phyloP scores from a whole-genome alignment of 2,113 vertebrate species.

The Circaetus cinerascens region DNA sequence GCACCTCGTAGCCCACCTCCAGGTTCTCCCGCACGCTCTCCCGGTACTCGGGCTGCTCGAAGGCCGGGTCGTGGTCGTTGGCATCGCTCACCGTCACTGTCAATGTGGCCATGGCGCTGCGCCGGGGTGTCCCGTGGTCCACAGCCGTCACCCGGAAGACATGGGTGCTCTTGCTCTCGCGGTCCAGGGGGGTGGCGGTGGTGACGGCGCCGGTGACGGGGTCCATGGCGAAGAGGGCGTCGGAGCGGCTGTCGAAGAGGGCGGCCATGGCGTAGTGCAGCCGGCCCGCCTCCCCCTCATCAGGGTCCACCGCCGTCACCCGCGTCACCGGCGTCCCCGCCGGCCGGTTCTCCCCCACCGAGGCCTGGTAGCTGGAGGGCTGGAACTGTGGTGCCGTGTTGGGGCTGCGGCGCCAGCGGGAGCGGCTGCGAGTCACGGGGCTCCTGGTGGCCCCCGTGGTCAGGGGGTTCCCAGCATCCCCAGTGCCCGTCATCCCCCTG shows the following conservation, averaged over 20 bases:
- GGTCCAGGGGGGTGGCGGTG: constrained; percentile 81
- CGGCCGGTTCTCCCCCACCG: constrained; percentile 86
- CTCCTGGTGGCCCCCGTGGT: neutral
- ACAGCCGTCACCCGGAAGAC: constrained; percentile 87
- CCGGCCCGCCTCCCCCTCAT: constrained; percentile 85
- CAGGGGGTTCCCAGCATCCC: neutral
- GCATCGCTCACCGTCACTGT: constrained; percentile 87
- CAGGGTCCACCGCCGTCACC: constrained; percentile 83
- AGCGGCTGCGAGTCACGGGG: rapidly evolving
- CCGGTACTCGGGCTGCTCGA: constrained; percentile 91
- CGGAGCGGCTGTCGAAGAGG: constrained; percentile 93
- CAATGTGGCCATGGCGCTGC: constrained; percentile 90
- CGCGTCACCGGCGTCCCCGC: constrained; percentile 81
- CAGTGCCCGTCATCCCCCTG: rapidly evolving
- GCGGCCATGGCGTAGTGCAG: constrained; percentile 90
- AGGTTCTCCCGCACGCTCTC: constrained; percentile 94
- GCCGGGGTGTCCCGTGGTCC: constrained; percentile 82
- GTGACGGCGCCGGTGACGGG: constrained; percentile 80
- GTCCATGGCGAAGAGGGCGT: constrained; percentile 84
- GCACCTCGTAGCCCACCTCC: constrained; percentile 93
- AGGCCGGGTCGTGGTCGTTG: constrained; percentile 89
- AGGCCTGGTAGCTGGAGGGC: constrained; percentile 91
- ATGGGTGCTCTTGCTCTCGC: constrained; percentile 92
- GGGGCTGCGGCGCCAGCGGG: constrained; percentile 77
- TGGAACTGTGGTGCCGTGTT: constrained; percentile 91